Evolutionary conservation across 2,888 invertebrate species (phyloP), one percentile per base, ranked within the genome.

Genomic region (Hoplodrina ambigua): DNA sequence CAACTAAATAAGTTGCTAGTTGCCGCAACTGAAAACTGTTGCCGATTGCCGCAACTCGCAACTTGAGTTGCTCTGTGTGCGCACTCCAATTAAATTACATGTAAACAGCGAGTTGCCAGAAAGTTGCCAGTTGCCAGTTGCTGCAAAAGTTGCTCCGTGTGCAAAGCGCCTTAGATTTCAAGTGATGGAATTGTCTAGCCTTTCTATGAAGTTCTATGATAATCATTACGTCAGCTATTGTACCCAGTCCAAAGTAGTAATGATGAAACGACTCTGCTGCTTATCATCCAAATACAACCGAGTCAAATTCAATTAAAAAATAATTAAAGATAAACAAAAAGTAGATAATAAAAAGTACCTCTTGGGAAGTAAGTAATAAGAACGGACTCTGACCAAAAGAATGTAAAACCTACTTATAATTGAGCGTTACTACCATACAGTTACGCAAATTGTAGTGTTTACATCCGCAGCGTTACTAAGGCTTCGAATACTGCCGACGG

Each of bases 401-500:
- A 46, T 46, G 17, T 46, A 46, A 15, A 46, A 46, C 15, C 46
- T 46, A 41, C 41, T 13, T 41, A 41, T 80, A 55, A 75, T 80
- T 54, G 62, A 54, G 53, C 69, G 50, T 62, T 52, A 58, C 56
- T 60, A 49, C 46, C n/a, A 11, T 11, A 41, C 33, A 66, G 72
- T 72, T 72, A 78, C 66, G 73, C 73, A 78, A 78, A 81, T 72
- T 78, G 63, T 78, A 72, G 82, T 81, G 78, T 61, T 63, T 67
- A 59, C 63, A 63, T 60, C 66, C 73, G 52, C 52, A 63, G 66
- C 66, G 41, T 63, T 56, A 37, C 62, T 72, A 72, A 10, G 78
- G 78, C 66, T 78, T 78, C 78, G 19, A 56, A 60, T 56, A 70
- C 61, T 72, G 78, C 60, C 46, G 66, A 81, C 62, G 30, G 15